Percentiles rank a stretch among this genome's conserved stretches.
Conservation (phyloP, 2,113 vertebrate genomes). For the Symphodus melops region DNA sequence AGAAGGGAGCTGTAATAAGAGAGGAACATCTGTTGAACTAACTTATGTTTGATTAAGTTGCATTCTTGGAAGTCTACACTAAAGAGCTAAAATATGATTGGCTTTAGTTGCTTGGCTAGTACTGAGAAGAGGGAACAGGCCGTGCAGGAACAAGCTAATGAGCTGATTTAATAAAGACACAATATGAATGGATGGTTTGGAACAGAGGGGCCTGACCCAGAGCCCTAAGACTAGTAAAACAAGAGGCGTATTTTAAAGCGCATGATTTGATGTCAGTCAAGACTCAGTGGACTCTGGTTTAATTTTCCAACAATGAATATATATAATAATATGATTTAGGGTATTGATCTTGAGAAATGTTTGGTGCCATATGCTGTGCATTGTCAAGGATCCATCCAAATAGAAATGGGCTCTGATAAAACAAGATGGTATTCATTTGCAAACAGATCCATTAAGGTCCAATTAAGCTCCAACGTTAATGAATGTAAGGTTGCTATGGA, state of each 20-base stretch:
- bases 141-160: conserved; percentile 56
- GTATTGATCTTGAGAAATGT: no score
- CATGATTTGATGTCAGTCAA: not conserved
- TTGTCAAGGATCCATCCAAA: no score
- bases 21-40: not conserved
- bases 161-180: conserved; percentile 61
- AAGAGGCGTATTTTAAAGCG: not conserved
- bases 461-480: no score
- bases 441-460: no score
- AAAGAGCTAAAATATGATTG: conserved; percentile 28
- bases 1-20: not conserved
- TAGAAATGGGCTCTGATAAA: no score
- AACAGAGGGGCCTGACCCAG: conserved; percentile 21
- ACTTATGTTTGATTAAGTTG: conserved; percentile 2
- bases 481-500: no score
- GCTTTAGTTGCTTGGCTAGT: conserved; percentile 17
- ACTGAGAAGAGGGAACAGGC: conserved; percentile 46
- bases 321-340: no score
- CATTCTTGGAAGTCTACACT: not conserved
- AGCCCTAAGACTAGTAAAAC: conserved; percentile 16
- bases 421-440: no score
- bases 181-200: conserved; percentile 36
- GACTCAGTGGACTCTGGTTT: not conserved
- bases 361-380: no score
- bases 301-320: not conserved